Base-by-base conservation (phyloP, 2,888 invertebrate species). In the Rotaria sp. region DNA sequence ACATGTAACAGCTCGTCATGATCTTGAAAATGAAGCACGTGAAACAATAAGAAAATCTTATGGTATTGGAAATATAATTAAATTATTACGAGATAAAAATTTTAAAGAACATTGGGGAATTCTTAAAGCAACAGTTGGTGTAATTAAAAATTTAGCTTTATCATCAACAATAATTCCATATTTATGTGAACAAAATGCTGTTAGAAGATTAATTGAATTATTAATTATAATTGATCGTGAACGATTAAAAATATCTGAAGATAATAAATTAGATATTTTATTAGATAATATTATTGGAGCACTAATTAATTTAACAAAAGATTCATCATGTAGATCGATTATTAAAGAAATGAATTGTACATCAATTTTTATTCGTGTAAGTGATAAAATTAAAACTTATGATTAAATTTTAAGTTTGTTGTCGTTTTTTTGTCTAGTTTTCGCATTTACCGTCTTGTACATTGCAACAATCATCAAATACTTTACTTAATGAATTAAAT, bases 1-100 rank as follows among this genome's bases (percentile, higher is more conserved):
- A 15, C 80, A 80, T 80, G 13, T 80, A 5, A 80, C 80, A 45
- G 80, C 80, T 41, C 80, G 80, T 45, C 80, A 80, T 45, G 80
- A 80, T 45, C 15, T 45, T 1, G 80, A 80, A 80, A 45, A 45
- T 45, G 80, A 80, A 26, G 80, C 80, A 11, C 41, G 80, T n/a
- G 80, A 80, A n/a, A n/a, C 26, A 15, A n/a, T 80, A 3, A 41
- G 45, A 80, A 80, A 45, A 45, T 45, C 45, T 1, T 80, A 45
- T 45, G 80, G 80, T 26, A 80, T 80, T n/a, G 45, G 45, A 2
- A 45, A 80, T 45, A 45, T 80, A 15, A n/a, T 80, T 5, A 80
- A 80, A 80, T 80, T 80, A n/a, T 80, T 80, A n/a, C 41, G 45
- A 10, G 45, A 45, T 45, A 80, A 80, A 45, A 41, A 80, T 80